These are phyloP conservation scores for Anastatus disparis DNA, from an alignment of 1,140 invertebrate genomes.

Conservation along the genomic window DNA sequence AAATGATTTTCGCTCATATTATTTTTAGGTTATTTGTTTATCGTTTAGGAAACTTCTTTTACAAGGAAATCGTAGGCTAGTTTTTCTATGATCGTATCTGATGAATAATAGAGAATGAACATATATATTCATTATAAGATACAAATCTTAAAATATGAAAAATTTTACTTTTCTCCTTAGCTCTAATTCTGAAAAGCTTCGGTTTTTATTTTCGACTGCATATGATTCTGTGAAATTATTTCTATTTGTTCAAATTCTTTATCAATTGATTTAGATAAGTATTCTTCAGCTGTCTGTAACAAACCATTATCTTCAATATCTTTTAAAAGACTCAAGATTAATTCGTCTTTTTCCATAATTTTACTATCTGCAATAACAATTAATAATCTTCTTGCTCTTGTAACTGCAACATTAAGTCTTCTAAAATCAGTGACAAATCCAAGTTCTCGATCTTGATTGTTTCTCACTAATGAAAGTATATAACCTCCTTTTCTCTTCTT, in stretches of 20 bases:
- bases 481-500: conserved; percentile 73
- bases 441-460: conserved; percentile 67
- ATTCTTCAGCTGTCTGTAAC: conserved; percentile 68
- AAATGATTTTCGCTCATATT: background rate
- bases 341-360: conserved; percentile 67
- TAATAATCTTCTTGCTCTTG: conserved; percentile 70
- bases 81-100: too few relatives aligned
- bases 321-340: conserved; percentile 67
- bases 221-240: conserved; percentile 35
- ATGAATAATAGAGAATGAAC: background rate
- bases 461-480: conserved; percentile 73
- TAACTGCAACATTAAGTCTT: conserved; percentile 74
- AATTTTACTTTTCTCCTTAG: too few relatives aligned
- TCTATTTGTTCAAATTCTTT: conserved; percentile 41
- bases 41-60: too few relatives aligned
- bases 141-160: too few relatives aligned
- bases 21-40: too few relatives aligned
- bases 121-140: background rate
- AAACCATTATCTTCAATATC: conserved; percentile 67
- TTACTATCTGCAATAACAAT: conserved; percentile 70
- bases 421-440: conserved; percentile 73
- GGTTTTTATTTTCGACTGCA: conserved; percentile 38
- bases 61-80: too few relatives aligned
- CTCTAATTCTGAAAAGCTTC: too few relatives aligned
- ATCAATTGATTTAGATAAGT: conserved; percentile 51